phyloP scores from a whole-genome alignment of 2,888 invertebrate species.

The Anaspis maculata region DNA sequence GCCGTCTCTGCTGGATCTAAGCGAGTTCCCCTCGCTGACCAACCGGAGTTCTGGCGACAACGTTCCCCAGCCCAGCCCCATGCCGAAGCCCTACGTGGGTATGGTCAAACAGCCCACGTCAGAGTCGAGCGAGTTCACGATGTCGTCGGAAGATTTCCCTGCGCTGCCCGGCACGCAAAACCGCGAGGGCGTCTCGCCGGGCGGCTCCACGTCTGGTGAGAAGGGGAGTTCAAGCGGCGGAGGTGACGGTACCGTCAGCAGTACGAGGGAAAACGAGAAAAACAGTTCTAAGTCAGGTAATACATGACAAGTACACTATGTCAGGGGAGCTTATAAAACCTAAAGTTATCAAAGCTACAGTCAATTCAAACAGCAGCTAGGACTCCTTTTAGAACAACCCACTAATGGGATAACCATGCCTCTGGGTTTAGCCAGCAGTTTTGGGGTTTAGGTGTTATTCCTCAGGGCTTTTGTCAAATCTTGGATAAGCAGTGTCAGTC shows the following conservation, averaged over 20 bases:
- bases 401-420: no score
- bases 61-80: conserved; percentile 72
- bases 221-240: conserved; percentile 25
- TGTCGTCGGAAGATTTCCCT: conserved; percentile 99
- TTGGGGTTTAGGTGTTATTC: no score
- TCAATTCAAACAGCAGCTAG: no score
- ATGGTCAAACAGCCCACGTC: conserved; percentile 93
- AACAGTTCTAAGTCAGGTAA: conserved; percentile 32
- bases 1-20: conserved; percentile 82
- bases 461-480: no score
- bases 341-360: no score
- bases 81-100: conserved; percentile 90
- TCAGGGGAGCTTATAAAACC: no score
- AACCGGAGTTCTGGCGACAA: conserved; percentile 71
- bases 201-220: conserved; percentile 37
- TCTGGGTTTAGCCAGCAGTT: no score
- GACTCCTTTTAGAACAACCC: no score
- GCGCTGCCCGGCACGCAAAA: conserved; percentile 91
- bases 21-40: conserved; percentile 88
- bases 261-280: conserved; percentile 30
- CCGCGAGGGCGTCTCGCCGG: conserved; percentile 60
- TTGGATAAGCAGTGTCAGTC: no score
- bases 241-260: conserved; percentile 27
- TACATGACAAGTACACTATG: no score
- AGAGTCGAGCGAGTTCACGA: conserved; percentile 90